phyloP scores from a whole-genome alignment of 1,140 invertebrate genomes.

The Laupala kohalensis region DNA sequence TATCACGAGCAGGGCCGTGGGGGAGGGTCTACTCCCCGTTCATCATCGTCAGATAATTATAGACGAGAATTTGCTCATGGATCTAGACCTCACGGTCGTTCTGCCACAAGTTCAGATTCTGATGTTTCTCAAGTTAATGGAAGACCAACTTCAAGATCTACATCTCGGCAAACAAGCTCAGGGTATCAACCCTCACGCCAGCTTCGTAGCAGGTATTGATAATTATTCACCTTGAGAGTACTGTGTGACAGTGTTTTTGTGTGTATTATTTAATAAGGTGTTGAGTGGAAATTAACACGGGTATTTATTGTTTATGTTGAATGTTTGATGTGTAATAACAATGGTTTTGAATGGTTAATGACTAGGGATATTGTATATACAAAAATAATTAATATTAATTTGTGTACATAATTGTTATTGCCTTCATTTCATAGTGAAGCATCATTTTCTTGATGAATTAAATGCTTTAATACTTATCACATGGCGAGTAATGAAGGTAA shows the following conservation, averaged over 20 bases:
- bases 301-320: no score
- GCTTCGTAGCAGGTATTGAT: constrained; percentile 19
- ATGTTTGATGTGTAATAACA: background rate
- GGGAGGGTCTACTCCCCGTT: constrained; percentile 17
- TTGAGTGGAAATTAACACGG: background rate
- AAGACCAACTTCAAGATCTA: constrained; percentile 30
- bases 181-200: background rate
- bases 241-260: background rate
- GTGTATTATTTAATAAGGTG: no score
- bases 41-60: constrained; percentile 26
- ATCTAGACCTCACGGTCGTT: constrained; percentile 26
- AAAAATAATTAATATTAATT: background rate
- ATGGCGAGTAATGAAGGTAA: no score
- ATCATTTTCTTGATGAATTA: no score
- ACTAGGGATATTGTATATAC: background rate
- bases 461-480: no score
- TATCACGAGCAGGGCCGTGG: constrained; percentile 3
- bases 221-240: background rate
- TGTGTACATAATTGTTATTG: no score
- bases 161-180: constrained; percentile 23
- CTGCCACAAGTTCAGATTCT: constrained; percentile 32
- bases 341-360: background rate
- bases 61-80: constrained; percentile 39
- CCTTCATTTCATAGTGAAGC: no score
- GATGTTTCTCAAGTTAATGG: constrained; percentile 34